A percentile compares a stretch with the other conserved stretches of the same genome.
Evolutionary conservation across 2,797 vertebrate genomes (phyloP).

Genomic region (Aplochiton taeniatus): DNA sequence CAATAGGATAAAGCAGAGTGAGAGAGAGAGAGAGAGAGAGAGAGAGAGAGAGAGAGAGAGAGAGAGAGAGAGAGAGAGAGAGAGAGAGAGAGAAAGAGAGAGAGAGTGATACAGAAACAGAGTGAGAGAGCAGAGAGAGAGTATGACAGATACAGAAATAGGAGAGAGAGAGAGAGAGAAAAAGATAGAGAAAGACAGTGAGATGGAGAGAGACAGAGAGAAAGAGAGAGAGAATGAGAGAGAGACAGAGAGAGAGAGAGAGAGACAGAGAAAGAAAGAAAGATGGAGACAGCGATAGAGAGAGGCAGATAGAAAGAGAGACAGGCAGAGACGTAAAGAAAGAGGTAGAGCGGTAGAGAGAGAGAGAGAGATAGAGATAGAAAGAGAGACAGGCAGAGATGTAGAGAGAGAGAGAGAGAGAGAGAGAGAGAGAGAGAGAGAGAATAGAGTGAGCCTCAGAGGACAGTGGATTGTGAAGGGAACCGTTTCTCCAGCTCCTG

Average conservation of each 20-base stretch:
- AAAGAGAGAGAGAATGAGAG: neutral
- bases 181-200: constrained; percentile 10
- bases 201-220: neutral
- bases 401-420: too few relatives aligned
- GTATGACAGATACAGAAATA: too few relatives aligned
- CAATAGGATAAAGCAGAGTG: too few relatives aligned
- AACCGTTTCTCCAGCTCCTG: constrained; percentile 85
- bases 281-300: neutral
- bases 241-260: neutral
- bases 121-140: neutral
- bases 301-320: neutral
- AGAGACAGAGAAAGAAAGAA: neutral
- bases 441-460: constrained; percentile 64
- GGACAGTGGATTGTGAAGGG: constrained; percentile 84
- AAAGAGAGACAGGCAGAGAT: constrained; percentile 13
- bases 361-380: neutral
- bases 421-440: neutral
- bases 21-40: neutral
- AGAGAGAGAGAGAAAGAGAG: neutral
- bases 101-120: neutral
- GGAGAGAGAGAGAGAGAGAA: too few relatives aligned
- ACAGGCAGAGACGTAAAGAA: neutral
- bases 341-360: too few relatives aligned
- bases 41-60: neutral
- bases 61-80: neutral